These are phyloP conservation scores for Nemopilema nomurai DNA, from an alignment of 30 jellyfish, hydroid and myxozoan species.

Conservation along the genomic window DNA sequence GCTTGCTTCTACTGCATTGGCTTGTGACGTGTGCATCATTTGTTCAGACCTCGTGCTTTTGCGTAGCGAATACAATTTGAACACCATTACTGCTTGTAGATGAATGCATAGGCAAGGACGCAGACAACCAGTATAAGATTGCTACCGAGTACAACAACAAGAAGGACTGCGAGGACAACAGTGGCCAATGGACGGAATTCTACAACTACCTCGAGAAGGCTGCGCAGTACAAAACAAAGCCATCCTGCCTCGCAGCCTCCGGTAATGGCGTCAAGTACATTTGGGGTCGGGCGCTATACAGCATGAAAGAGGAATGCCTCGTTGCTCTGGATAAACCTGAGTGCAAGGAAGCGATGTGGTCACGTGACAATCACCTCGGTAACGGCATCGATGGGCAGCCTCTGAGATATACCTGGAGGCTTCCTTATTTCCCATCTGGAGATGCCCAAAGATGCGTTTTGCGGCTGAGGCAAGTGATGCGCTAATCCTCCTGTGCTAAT, in stretches of 20 bases:
- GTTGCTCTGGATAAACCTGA: slow-evolving; percentile 80
- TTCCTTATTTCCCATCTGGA: slow-evolving; percentile 97
- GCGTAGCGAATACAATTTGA: neutral
- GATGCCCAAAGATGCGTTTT: slow-evolving; percentile 79
- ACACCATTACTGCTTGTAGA: slow-evolving; percentile 20
- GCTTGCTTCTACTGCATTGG: too few relatives aligned
- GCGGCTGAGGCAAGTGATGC: slow-evolving; percentile 69
- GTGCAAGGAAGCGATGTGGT: slow-evolving; percentile 82
- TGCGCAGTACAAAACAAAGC: slow-evolving; percentile 41
- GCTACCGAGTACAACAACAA: slow-evolving; percentile 76
- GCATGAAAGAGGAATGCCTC: slow-evolving; percentile 70
- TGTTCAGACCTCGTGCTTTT: neutral
- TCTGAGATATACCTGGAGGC: slow-evolving; percentile 71
- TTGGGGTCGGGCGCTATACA: slow-evolving; percentile 84
- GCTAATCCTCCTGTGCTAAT: neutral
- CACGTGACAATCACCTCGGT: slow-evolving; percentile 97
- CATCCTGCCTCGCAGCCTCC: slow-evolving; percentile 73
- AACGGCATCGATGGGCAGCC: slow-evolving; percentile 82
- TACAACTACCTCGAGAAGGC: slow-evolving; percentile 84
- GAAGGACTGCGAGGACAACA: slow-evolving; percentile 73
- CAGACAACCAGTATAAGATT: slow-evolving; percentile 29
- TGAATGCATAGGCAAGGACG: slow-evolving; percentile 81
- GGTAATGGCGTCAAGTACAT: slow-evolving; percentile 42
- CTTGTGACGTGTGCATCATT: too few relatives aligned
- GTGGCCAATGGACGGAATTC: slow-evolving; percentile 88